phyloP scores from a whole-genome alignment of 1,140 invertebrate species.

The Steinernema khuongi region DNA sequence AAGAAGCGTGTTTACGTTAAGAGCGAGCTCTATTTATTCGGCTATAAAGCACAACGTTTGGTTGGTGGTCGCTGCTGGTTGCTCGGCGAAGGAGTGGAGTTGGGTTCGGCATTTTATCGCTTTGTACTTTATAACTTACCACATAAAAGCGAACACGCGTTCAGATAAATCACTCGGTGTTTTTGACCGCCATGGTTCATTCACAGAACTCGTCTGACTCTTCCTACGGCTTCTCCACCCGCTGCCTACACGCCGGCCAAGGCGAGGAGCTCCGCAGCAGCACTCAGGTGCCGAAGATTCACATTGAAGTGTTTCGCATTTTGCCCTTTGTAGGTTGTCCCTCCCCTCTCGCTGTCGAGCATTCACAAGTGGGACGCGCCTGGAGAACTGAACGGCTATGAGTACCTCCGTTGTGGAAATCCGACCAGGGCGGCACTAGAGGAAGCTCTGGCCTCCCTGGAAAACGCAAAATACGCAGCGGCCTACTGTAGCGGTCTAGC shows the following conservation, averaged over 20 bases:
- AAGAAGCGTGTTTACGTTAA: no score
- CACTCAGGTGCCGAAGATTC: neutral
- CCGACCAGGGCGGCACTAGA: constrained; percentile 84
- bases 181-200: neutral
- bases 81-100: no score
- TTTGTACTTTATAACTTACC: no score
- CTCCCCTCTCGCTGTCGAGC: constrained; percentile 80
- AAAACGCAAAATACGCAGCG: constrained; percentile 76
- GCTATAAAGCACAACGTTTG: no score
- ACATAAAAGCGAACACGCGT: no score
- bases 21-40: no score
- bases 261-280: neutral
- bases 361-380: constrained; percentile 86
- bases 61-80: no score
- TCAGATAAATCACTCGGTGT: neutral
- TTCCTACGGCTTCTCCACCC: neutral
- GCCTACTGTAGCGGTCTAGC: constrained; percentile 84
- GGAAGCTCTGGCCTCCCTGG: constrained; percentile 79
- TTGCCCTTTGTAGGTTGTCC: constrained; percentile 66
- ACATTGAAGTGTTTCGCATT: neutral
- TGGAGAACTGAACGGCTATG: constrained; percentile 73
- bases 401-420: constrained; percentile 91
- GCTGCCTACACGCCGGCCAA: neutral
- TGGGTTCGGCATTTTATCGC: no score
- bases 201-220: neutral